Percentiles rank a stretch among this genome's conserved stretches.
Conservation (phyloP, 2,888 invertebrate genomes). For the Apotomis turbidana region DNA sequence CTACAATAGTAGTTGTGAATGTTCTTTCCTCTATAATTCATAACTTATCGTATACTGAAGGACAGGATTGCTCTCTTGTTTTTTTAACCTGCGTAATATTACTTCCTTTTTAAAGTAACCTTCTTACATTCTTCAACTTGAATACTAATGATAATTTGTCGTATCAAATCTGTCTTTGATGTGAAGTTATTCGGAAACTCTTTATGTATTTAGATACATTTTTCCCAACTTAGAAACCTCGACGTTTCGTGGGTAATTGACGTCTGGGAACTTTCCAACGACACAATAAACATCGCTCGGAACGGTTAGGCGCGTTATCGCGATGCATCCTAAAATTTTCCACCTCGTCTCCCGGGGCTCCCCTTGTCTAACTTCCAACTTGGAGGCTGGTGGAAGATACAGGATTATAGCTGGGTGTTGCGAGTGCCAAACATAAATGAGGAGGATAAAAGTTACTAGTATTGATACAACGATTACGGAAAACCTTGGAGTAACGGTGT, state of each 20-base stretch:
- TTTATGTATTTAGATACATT: slow-evolving; percentile 22
- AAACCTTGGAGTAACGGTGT: no score
- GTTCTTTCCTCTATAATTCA: neutral
- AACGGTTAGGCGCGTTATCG: slow-evolving; percentile 49
- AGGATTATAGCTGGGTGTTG: slow-evolving; percentile 9
- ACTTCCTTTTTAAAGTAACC: neutral
- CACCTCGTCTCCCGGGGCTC: slow-evolving; percentile 51
- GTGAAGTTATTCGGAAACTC: slow-evolving; percentile 17
- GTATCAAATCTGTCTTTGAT: neutral
- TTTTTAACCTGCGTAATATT: no score
- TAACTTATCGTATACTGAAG: neutral
- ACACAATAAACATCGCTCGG: slow-evolving; percentile 38
- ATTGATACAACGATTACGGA: no score
- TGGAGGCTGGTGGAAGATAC: slow-evolving; percentile 21
- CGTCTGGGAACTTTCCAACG: slow-evolving; percentile 32
- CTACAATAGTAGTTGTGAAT: slow-evolving; percentile 2
- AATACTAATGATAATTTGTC: neutral
- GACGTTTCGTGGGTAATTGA: slow-evolving; percentile 34
- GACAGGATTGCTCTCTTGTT: no score
- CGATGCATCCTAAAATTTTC: slow-evolving; percentile 59
- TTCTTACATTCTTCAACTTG: neutral
- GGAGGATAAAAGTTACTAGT: no score
- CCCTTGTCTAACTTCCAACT: slow-evolving; percentile 48
- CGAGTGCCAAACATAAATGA: no score
- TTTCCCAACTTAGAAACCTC: slow-evolving; percentile 3